These are phyloP conservation scores for Trematomus loennbergii DNA, from an alignment of 2,113 vertebrate species.

Conservation along the genomic window DNA sequence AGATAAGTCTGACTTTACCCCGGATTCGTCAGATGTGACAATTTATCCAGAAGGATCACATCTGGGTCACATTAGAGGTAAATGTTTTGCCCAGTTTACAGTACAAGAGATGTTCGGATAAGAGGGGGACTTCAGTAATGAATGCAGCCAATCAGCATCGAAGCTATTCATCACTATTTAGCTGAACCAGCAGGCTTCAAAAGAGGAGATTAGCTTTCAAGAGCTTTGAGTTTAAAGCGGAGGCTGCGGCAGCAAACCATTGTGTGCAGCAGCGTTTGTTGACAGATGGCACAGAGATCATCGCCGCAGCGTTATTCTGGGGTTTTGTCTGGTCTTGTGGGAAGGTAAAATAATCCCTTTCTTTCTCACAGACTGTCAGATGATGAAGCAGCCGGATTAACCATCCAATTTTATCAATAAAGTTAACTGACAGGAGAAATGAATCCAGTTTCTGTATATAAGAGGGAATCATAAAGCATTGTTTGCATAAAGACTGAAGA, in stretches of 20 bases:
- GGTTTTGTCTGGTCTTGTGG: slow-evolving; percentile 42
- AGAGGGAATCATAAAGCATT: background rate
- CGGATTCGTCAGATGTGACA: background rate
- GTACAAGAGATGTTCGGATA: slow-evolving; percentile 16
- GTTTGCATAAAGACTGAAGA: slow-evolving; percentile 3
- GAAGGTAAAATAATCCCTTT: slow-evolving; percentile 38
- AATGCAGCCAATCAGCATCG: slow-evolving; percentile 47
- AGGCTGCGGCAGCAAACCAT: slow-evolving; percentile 46
- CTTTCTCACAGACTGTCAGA: slow-evolving; percentile 40
- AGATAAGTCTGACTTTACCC: background rate
- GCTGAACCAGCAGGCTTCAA: slow-evolving; percentile 53
- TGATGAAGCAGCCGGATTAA: slow-evolving; percentile 27
- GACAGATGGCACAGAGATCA: slow-evolving; percentile 46
- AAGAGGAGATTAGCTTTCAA: slow-evolving; percentile 60
- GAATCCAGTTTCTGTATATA: background rate
- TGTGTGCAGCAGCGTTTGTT: slow-evolving; percentile 27
- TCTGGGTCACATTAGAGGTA: background rate
- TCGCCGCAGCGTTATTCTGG: slow-evolving; percentile 24
- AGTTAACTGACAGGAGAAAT: background rate
- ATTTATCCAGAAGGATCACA: slow-evolving; percentile 41
- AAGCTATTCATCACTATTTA: slow-evolving; percentile 49
- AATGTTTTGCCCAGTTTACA: slow-evolving; percentile 16
- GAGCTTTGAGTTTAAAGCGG: slow-evolving; percentile 36
- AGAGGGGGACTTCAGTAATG: slow-evolving; percentile 2
- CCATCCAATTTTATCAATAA: slow-evolving; percentile 22